Base-by-base conservation (phyloP, 1,140 invertebrate genomes). In the Brachionus rotundiformis region DNA sequence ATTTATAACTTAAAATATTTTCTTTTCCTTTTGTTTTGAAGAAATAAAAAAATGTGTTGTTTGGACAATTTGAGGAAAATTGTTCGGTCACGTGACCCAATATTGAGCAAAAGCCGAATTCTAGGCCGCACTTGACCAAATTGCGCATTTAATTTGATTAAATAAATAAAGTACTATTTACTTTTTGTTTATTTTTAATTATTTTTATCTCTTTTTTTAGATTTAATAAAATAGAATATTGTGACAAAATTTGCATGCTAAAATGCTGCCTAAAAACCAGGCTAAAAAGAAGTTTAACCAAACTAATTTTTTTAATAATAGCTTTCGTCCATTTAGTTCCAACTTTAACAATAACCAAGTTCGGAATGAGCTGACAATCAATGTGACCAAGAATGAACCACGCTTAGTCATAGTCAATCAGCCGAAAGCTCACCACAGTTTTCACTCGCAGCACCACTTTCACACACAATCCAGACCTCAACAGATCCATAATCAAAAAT, bases 301-400 rank as follows among this genome's bases (percentile, higher is more conserved):
- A 68, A 10, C 63, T 33, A 29, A 68, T 68, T 68, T 68, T 68
- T 68, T 68, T 68, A 68, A 68, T 68, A 68, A 68, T 68, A 10
- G 10, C 16, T 68, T 68, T 68, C 63, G 63, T 73, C 36, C 13
- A 44, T 73, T 44, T 73, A 73, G 39, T 44, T 41, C 36, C 23
- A 36, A 71, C 36, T 44, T 44, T 73, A 44, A 41, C 27, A 41
- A 41, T 73, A 73, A 73, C 41, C 33, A 73, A 19, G 44, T 44
- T 1, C 33, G 68, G 23, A 73, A 73, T 19, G 76, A 79, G 33
- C 36, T 79, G 47, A 79, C 76, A 31, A 79, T 79, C 25, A 79
- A 79, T 41, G 76, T 79, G 76, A 79, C 76, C 59, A 54, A 63
- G n/a, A 63, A 79, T n/a, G 76, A 79, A 11, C 76, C 76, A 8